These are phyloP conservation scores for Metellina segmentata DNA, from an alignment of 2,888 invertebrate species.

Conservation along the genomic window DNA sequence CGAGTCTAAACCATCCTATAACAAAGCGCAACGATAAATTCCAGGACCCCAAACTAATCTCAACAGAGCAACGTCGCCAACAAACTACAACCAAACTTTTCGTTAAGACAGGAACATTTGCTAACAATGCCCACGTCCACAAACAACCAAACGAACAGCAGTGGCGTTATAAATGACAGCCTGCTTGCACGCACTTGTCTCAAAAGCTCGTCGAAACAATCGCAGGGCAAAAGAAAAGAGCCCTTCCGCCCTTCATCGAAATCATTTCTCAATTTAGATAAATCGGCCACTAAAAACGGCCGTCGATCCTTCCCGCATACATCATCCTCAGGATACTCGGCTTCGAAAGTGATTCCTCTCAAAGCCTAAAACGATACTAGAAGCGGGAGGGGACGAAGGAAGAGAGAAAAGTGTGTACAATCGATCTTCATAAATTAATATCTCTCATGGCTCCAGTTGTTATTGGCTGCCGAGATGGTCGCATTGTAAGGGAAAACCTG, in stretches of 20 bases:
- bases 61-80: too few species aligned
- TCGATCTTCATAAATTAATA: conserved; percentile 71
- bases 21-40: too few species aligned
- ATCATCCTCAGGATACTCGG: conserved; percentile 17
- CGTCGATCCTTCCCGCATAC: background rate
- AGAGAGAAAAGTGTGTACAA: conserved; percentile 5
- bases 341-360: conserved; percentile 9
- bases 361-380: background rate
- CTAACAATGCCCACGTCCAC: too few species aligned
- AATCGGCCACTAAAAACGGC: conserved; percentile 35
- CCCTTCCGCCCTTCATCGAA: background rate
- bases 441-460: conserved; percentile 42
- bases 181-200: background rate
- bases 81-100: too few species aligned
- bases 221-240: conserved; percentile 2
- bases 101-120: too few species aligned
- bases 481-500: conserved; percentile 43
- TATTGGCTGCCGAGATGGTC: conserved; percentile 63
- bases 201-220: background rate
- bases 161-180: background rate
- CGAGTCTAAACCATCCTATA: too few species aligned
- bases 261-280: conserved; percentile 63
- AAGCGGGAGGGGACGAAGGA: background rate
- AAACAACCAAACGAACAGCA: too few species aligned
- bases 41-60: too few species aligned